Conservation (phyloP, 1,140 invertebrate genomes). For the Drosophila santomea region DNA sequence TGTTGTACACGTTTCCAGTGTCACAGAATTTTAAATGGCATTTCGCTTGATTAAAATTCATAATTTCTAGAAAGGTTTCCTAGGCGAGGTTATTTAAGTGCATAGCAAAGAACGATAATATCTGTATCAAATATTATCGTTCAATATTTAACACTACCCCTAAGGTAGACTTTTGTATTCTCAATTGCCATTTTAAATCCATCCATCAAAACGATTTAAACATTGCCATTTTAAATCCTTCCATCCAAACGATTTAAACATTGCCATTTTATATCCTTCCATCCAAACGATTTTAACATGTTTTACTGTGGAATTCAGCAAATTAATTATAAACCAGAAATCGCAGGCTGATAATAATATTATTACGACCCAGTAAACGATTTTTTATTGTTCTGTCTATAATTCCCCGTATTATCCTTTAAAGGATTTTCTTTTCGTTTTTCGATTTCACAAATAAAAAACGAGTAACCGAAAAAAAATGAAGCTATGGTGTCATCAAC, state of each 20-base stretch:
- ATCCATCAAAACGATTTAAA: too few relatives aligned
- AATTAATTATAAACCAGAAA: background rate
- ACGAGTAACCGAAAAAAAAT: constrained; percentile 16
- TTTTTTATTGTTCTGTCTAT: background rate
- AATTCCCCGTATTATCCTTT: background rate
- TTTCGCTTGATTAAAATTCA: constrained; percentile 47
- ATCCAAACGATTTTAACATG: background rate
- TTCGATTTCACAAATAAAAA: constrained; percentile 30
- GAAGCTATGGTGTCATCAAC: constrained; percentile 60
- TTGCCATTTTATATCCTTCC: too few relatives aligned
- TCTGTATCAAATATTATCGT: background rate
- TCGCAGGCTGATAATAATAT: background rate
- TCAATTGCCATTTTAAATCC: too few relatives aligned
- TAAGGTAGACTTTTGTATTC: too few relatives aligned
- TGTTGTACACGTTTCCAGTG: constrained; percentile 11
- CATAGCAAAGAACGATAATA: too few relatives aligned
- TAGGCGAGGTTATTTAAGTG: background rate
- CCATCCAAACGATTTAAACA: too few relatives aligned
- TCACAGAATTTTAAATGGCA: constrained; percentile 35
- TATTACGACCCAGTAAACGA: background rate
- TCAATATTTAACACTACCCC: too few relatives aligned
- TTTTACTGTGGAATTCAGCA: background rate
- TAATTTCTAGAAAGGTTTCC: background rate
- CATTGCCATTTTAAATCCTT: too few relatives aligned
- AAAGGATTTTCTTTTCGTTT: background rate